phyloP scores from a whole-genome alignment of 2,113 vertebrate genomes.

The Anarrhichthys ocellatus region DNA sequence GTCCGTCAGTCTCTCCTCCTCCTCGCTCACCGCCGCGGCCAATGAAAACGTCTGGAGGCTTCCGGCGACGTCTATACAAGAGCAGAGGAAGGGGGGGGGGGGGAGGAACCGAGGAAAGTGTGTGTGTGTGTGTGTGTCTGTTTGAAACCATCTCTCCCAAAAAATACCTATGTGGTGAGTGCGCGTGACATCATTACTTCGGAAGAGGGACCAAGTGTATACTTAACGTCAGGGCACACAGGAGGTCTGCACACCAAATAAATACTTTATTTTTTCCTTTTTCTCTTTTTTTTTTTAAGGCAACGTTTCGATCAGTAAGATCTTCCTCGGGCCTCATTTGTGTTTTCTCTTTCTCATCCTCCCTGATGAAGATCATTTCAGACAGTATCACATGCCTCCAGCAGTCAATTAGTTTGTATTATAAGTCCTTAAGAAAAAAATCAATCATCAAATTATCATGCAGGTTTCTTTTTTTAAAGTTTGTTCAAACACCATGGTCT shows the following conservation, averaged over 20 bases:
- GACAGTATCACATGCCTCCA: background rate
- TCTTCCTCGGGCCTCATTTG: background rate
- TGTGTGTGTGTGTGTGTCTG: conserved; percentile 5
- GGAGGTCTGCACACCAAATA: no score
- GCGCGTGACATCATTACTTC: background rate
- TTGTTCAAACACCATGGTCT: background rate
- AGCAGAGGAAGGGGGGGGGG: conserved; percentile 12
- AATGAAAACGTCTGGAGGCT: conserved; percentile 57
- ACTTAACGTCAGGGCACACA: no score
- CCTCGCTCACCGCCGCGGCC: conserved; percentile 57
- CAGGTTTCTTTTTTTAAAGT: background rate
- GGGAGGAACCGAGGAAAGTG: conserved; percentile 22
- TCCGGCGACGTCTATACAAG: conserved; percentile 31
- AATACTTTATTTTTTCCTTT: background rate
- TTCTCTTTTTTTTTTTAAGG: background rate
- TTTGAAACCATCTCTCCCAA: background rate
- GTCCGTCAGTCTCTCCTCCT: conserved; percentile 67
- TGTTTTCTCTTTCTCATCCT: no score
- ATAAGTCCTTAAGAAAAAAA: background rate
- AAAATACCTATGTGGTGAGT: no score
- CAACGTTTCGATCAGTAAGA: background rate
- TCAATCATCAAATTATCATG: background rate
- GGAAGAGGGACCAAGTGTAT: background rate
- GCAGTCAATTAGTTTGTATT: background rate
- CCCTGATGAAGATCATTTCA: background rate